Conservation (phyloP, 2,113 vertebrate species). For the Tyto alba region DNA sequence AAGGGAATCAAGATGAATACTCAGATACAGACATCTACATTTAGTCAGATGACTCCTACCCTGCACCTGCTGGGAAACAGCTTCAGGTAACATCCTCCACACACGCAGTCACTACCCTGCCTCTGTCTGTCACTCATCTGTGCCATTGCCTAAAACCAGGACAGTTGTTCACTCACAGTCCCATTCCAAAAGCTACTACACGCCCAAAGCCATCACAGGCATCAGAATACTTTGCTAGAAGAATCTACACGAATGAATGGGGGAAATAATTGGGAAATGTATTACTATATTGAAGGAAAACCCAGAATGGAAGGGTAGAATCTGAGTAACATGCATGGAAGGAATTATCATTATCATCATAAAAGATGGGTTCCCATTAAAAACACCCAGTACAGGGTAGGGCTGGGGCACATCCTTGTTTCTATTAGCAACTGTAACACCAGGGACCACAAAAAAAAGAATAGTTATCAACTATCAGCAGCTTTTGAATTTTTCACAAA, state of each 20-base stretch:
- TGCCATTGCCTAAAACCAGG: background rate
- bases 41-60: constrained; percentile 3
- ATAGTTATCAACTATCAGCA: background rate
- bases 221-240: background rate
- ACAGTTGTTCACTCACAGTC: background rate
- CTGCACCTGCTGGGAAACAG: constrained; percentile 5
- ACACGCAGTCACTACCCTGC: background rate
- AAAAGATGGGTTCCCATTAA: background rate
- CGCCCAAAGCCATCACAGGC: background rate
- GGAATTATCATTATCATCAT: background rate
- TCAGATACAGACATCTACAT: background rate
- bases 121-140: background rate
- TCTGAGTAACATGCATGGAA: background rate
- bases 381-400: background rate
- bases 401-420: background rate
- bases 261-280: background rate
- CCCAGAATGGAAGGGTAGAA: background rate
- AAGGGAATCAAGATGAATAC: constrained; percentile 37
- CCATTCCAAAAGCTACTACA: background rate
- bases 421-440: background rate
- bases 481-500: background rate
- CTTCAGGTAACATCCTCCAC: background rate
- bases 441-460: background rate
- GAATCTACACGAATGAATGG: background rate
- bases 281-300: background rate